Percentiles rank a stretch among this genome's conserved stretches.
phyloP scores from a whole-genome alignment of 2,888 invertebrate species.

The Thereva nobilitata region DNA sequence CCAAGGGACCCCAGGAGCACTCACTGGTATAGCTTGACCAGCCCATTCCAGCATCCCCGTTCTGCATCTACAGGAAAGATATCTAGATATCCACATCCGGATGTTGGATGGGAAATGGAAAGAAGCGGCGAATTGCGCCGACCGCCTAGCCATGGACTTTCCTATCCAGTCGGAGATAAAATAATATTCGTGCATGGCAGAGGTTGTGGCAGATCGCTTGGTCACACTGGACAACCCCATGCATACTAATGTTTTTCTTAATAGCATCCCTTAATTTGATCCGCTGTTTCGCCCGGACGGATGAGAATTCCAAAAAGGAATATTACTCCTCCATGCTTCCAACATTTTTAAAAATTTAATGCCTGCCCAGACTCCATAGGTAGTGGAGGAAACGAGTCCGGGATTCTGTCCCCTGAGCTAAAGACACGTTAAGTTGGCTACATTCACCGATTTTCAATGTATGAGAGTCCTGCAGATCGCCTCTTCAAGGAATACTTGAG shows the following conservation, averaged over 20 bases:
- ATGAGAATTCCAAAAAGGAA: slow-evolving; percentile 33
- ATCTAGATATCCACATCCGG: slow-evolving; percentile 16
- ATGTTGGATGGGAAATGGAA: slow-evolving; percentile 8
- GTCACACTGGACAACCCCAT: slow-evolving; percentile 40
- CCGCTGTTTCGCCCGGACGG: slow-evolving; percentile 38
- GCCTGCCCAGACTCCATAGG: slow-evolving; percentile 8
- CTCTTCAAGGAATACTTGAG: background rate
- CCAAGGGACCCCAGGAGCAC: slow-evolving; percentile 14
- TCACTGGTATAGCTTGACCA: slow-evolving; percentile 14
- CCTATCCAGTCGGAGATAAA: slow-evolving; percentile 22
- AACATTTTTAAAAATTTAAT: slow-evolving; percentile 26
- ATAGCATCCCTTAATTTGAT: slow-evolving; percentile 41
- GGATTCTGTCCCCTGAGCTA: slow-evolving; percentile 5
- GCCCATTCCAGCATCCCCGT: background rate
- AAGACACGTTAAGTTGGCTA: slow-evolving; percentile 22
- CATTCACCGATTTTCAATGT: slow-evolving; percentile 4
- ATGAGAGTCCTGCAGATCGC: background rate
- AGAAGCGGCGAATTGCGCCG: slow-evolving; percentile 1
- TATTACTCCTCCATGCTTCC: slow-evolving; percentile 18
- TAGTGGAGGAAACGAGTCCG: background rate
- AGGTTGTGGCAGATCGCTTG: slow-evolving; percentile 38
- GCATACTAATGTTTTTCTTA: slow-evolving; percentile 42
- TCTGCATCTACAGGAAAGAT: slow-evolving; percentile 13
- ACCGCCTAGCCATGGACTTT: slow-evolving; percentile 21
- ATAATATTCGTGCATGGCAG: slow-evolving; percentile 37